These are phyloP conservation scores for Elymnias hypermnestra DNA, from an alignment of 1,140 invertebrate genomes.

Conservation along the genomic window DNA sequence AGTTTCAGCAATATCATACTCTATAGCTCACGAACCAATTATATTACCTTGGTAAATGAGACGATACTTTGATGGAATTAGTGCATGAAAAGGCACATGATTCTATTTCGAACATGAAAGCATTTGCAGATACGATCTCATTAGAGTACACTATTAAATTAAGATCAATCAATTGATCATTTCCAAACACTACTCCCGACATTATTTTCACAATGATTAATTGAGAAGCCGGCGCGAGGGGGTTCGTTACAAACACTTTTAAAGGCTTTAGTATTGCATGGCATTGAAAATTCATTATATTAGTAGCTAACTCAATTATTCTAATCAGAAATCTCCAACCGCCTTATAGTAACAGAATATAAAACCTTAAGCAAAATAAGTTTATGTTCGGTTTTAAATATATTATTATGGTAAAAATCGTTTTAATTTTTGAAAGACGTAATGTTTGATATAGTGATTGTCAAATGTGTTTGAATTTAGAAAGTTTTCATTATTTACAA, in stretches of 20 bases:
- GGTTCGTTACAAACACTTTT: constrained; percentile 54
- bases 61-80: constrained; percentile 41
- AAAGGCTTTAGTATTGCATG: constrained; percentile 26
- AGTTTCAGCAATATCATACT: background rate
- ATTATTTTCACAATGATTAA: constrained; percentile 47
- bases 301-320: background rate
- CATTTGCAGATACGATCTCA: constrained; percentile 36
- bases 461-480: no score
- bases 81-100: constrained; percentile 45
- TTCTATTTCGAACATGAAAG: constrained; percentile 40
- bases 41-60: constrained; percentile 44
- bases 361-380: no score
- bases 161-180: constrained; percentile 43
- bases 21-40: background rate
- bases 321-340: no score
- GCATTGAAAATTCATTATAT: constrained; percentile 49
- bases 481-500: no score
- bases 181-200: constrained; percentile 45
- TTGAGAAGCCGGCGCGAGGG: constrained; percentile 35
- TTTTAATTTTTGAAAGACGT: no score
- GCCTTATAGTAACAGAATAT: no score
- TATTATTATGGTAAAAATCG: no score
- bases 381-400: no score
- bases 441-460: no score
- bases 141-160: constrained; percentile 49